Evolutionary conservation across 2,797 vertebrate genomes (phyloP).

Genomic region (Macropus fuliginosus): DNA sequence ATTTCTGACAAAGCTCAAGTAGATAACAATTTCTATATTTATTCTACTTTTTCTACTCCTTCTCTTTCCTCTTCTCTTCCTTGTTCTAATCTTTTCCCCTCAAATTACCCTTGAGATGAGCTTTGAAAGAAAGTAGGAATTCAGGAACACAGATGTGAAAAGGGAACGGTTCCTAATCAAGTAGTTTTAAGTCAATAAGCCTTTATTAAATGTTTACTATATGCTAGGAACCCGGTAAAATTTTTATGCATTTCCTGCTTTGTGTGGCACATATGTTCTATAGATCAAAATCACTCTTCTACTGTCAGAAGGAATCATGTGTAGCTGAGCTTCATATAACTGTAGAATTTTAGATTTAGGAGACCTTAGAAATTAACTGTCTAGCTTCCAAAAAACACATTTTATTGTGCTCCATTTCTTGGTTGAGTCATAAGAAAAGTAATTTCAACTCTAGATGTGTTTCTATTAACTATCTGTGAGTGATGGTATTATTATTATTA

Average conservation of each 20-base stretch:
- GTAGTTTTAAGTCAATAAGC: background rate
- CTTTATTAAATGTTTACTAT: background rate
- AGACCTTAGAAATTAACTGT: background rate
- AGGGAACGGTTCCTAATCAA: too few species aligned
- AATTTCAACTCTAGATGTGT: background rate
- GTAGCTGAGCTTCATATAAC: background rate
- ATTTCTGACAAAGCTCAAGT: background rate
- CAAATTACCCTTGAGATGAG: background rate
- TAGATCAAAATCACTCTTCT: constrained; percentile 1
- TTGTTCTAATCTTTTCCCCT: background rate
- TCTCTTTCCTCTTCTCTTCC: background rate
- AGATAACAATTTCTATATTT: background rate
- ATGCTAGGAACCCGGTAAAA: background rate
- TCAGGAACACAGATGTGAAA: background rate
- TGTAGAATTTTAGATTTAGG: background rate
- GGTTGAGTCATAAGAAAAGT: background rate
- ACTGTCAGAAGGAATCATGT: constrained; percentile 8
- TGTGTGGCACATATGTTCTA: constrained; percentile 43
- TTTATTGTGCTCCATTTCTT: background rate
- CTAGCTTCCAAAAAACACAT: background rate
- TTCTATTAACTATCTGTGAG: too few species aligned
- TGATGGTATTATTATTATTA: background rate
- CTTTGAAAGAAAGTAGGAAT: background rate
- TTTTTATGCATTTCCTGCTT: background rate
- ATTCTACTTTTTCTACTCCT: background rate